Base-by-base conservation (phyloP, 2,797 vertebrate genomes). In the Sternarchorhynchus goeldii region DNA sequence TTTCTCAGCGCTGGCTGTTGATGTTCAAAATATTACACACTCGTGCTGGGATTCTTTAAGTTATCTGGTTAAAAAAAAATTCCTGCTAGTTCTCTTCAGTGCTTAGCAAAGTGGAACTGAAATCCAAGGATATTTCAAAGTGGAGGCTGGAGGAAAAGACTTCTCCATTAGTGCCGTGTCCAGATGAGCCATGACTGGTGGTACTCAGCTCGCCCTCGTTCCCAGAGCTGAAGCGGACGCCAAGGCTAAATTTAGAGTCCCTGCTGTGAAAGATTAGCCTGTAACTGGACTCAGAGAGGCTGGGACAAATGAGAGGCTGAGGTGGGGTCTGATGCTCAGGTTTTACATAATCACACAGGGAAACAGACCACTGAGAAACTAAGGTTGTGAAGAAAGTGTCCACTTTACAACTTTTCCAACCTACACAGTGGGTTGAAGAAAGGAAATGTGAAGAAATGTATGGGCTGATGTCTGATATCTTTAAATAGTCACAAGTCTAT, bases 171-270 rank as follows among this genome's bases (percentile, higher is more conserved):
- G 77, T 85, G 67, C 73, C 62, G 85, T 85, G 88, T 90, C 89
- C 87, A 88, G 90, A 92, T 91, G 90, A 92, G 89, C 85, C 90
- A 86, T 84, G 86, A 87, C 88, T 84, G 69, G 86, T 70, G 81
- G 5, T 80, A 76, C 81, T 86, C 86, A 86, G 75, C 79, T 85
- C 87, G 86, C 85, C 87, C 84, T 83, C 85, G 75, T 70, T 85
- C 86, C 83, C 83, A 79, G 56, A 81, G 84, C 87, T 65, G 69
- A 76, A 50, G 57, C 77, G 64, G 83, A 83, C 76, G 75, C 79
- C 75, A 72, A 79, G 45, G 86, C 90, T 93, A 92, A 93, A 93
- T 91, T 93, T 93, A 93, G 91, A 86, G 85, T 71, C 14, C 62
- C 87, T 77, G 39, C 80, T 82, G 70, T 85, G 81, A 85, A 79